Evolutionary conservation across 2,113 vertebrate species (phyloP).

Genomic region (Pteruthius melanotis): DNA sequence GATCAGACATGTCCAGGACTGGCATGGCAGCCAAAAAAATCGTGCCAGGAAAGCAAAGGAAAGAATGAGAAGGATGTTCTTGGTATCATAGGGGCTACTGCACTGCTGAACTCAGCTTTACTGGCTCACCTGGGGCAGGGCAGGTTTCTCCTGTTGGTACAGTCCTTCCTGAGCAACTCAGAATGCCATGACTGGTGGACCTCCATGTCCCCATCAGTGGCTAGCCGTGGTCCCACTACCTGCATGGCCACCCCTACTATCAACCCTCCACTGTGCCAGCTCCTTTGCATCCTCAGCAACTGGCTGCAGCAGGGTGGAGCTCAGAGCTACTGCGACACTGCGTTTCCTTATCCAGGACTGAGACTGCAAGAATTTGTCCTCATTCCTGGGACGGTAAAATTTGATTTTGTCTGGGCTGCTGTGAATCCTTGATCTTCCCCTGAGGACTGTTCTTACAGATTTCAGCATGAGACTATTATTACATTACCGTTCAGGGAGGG

Average conservation of each 20-base stretch:
- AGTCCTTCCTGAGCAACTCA: background rate
- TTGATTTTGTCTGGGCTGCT: background rate
- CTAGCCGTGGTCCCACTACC: background rate
- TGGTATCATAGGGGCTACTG: background rate
- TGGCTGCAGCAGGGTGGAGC: background rate
- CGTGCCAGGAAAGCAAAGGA: background rate
- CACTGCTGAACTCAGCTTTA: background rate
- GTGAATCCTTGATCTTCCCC: constrained; percentile 29
- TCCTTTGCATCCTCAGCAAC: background rate
- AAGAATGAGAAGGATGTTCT: background rate
- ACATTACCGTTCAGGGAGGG: constrained; percentile 11
- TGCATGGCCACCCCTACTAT: fast-evolving
- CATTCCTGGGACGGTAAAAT: constrained; percentile 1
- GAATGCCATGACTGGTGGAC: background rate
- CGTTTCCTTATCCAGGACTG: background rate
- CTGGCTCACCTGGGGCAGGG: background rate
- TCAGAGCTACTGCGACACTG: background rate
- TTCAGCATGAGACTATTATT: constrained; percentile 14
- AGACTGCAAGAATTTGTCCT: background rate
- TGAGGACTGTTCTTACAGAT: background rate
- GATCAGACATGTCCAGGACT: background rate
- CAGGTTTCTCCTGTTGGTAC: background rate
- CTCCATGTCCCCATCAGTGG: too few species aligned
- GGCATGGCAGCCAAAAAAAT: background rate
- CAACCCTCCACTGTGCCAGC: fast-evolving